These are phyloP conservation scores for Beaufortia kweichowensis DNA, from an alignment of 2,113 vertebrate species.

Conservation along the genomic window DNA sequence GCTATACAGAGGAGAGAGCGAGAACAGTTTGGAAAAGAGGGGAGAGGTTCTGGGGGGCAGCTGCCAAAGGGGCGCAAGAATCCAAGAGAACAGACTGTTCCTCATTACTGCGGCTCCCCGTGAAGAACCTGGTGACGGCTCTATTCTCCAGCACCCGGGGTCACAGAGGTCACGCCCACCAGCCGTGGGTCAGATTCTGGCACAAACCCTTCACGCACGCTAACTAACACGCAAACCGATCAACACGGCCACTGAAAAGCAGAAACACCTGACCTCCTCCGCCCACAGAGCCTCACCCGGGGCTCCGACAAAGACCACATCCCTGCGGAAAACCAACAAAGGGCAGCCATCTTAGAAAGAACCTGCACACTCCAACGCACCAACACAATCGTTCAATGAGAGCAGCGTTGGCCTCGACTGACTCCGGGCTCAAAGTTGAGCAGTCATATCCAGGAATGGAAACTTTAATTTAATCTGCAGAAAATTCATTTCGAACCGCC, in stretches of 20 bases:
- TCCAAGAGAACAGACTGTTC: constrained; percentile 76
- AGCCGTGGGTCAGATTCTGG: constrained; percentile 49
- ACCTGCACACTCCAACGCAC: constrained; percentile 6
- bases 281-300: constrained; percentile 2
- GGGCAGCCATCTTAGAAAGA: constrained; percentile 29
- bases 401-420: not conserved
- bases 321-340: constrained; percentile 35
- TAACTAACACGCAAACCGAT: not conserved
- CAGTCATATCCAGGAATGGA: constrained; percentile 10
- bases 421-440: constrained; percentile 21
- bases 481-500: constrained; percentile 12
- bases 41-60: constrained; percentile 59
- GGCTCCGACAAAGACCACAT: constrained; percentile 1
- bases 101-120: constrained; percentile 62
- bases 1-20: constrained; percentile 11
- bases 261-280: constrained; percentile 25
- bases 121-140: constrained; percentile 52
- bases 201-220: constrained; percentile 30
- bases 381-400: constrained; percentile 13
- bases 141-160: constrained; percentile 43
- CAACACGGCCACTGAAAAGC: not conserved
- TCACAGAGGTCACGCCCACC: constrained; percentile 43
- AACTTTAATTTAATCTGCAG: constrained; percentile 15
- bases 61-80: constrained; percentile 69
- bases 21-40: constrained; percentile 39